Evolutionary conservation across 2,797 vertebrate genomes (phyloP).

Genomic region (Silurus lanzhouensis): DNA sequence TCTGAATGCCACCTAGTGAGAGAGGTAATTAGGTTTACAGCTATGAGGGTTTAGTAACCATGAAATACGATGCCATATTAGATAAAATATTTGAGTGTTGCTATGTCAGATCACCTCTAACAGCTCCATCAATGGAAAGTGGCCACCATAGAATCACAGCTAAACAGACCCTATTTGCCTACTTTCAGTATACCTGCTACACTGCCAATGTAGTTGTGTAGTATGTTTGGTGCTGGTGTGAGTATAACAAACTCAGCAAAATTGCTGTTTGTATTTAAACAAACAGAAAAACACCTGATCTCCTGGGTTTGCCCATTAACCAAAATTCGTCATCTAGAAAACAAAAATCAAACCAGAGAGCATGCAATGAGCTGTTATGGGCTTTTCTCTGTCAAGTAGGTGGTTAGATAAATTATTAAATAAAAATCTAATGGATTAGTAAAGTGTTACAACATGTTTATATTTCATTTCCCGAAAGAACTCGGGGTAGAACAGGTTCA

Average conservation of each 20-base stretch:
- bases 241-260: neutral
- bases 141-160: too few species aligned
- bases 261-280: neutral
- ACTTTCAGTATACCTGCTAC: neutral
- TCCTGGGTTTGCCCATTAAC: neutral
- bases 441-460: neutral
- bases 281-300: neutral
- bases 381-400: neutral
- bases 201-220: neutral
- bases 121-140: neutral
- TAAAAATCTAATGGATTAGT: neutral
- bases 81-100: neutral
- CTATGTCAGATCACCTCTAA: neutral
- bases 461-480: constrained; percentile 26
- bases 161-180: neutral
- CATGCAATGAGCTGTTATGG: neutral
- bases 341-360: neutral
- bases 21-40: neutral
- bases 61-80: neutral
- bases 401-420: neutral
- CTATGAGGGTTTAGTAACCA: neutral
- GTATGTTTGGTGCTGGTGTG: neutral
- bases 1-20: neutral
- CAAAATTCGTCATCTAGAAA: neutral
- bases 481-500: constrained; percentile 20